Conservation (phyloP, 1,140 invertebrate genomes). For the Pantala flavescens region DNA sequence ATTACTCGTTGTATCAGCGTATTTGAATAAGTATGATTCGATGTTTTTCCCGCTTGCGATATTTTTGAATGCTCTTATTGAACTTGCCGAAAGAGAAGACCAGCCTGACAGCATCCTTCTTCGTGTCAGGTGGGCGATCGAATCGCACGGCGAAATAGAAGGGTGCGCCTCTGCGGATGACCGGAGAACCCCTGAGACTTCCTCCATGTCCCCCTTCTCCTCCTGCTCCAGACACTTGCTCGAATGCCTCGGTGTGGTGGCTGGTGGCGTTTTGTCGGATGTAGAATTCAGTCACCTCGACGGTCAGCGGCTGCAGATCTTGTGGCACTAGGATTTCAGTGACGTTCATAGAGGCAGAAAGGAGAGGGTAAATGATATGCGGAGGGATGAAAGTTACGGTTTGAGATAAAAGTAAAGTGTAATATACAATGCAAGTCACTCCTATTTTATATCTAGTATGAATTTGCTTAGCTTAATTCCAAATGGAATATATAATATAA, state of each 20-base stretch:
- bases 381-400: no score
- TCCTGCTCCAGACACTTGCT: conserved; percentile 44
- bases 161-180: conserved; percentile 51
- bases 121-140: conserved; percentile 39
- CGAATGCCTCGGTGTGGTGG: conserved; percentile 54
- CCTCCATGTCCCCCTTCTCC: conserved; percentile 14
- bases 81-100: conserved; percentile 49
- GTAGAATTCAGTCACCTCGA: conserved; percentile 50
- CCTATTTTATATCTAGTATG: no score
- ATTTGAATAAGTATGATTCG: no score
- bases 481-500: no score
- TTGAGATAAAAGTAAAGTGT: no score
- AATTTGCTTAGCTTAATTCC: no score
- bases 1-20: no score
- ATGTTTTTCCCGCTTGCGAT: no score
- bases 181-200: conserved; percentile 28
- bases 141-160: conserved; percentile 52
- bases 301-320: conserved; percentile 29
- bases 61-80: neutral
- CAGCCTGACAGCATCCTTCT: conserved; percentile 44
- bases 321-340: neutral
- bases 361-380: no score
- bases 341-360: no score
- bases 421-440: no score
- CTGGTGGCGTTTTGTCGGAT: conserved; percentile 45